Evolutionary conservation across 2,113 vertebrate species (phyloP), one percentile per base, ranked within the genome.

Genomic region (Neogobius melanostomus): DNA sequence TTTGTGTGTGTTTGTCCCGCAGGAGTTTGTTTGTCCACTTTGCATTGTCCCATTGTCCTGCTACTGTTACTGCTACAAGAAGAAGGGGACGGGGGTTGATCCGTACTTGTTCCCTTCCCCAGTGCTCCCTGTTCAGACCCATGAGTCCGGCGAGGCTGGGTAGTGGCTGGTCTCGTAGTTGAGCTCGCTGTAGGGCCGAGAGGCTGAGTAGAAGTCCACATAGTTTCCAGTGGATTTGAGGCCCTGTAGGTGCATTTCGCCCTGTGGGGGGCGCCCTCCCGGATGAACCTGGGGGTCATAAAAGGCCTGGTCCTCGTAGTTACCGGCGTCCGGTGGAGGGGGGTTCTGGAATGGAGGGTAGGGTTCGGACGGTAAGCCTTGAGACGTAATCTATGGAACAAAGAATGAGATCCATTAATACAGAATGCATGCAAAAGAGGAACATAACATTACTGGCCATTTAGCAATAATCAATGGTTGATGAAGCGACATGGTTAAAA

Each of bases 81-180:
- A 87, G 82, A 83, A 79, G 69, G 78, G 68, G 72, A 76, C 82
- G 74, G 83, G 64, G 76, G 73, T 52, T 48, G 52, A 62, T 60
- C 74, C 59, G 28, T 12, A 8, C 17, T 36, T 36, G 28, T 36
- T 15, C 63, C 46, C 52, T 52, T 53, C 68, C 69, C 28, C 21
- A 62, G 68, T 61, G n/a, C 0, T 56, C 73, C 69, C 44, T 66
- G 49, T 66, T 86, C 93, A 98, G 90, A 99, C 97, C 98, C 98
- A 99, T 88, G 98, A 99, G 92, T 99, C 98, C 48, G 98, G 98
- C 70, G 98, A 99, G 89, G 97, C 98, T 45, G 98, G 98, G 90
- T 99, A 99, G 95, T 99, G 98, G 92, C 98, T 99, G 85, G 97
- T 98, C 93, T 99, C 98, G 69, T 99, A 98, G 94, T 98, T 99